Percentiles rank a stretch among this genome's conserved stretches.
Conservation (phyloP, 2,888 invertebrate species). For the Girardia tigrina region DNA sequence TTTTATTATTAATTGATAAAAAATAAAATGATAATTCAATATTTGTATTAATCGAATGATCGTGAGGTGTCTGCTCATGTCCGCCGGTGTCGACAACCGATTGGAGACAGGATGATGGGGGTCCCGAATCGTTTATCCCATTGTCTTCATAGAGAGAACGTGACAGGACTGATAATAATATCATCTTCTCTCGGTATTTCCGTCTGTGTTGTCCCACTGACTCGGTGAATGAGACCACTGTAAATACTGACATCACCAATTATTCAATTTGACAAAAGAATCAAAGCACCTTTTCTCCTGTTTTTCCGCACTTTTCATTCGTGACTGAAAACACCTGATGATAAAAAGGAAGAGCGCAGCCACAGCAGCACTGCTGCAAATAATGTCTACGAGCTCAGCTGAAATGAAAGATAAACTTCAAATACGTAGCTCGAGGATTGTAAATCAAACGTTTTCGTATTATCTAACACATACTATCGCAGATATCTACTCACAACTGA, state of each 20-base stretch:
- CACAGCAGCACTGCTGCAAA: not conserved
- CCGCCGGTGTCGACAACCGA: not conserved
- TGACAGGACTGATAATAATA: not conserved
- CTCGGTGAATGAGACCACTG: not conserved
- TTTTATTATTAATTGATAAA: not conserved
- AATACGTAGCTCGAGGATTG: too few species aligned
- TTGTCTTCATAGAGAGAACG: not conserved
- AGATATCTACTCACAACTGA: too few species aligned
- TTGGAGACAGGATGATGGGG: not conserved
- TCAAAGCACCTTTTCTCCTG: not conserved
- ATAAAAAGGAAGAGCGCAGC: not conserved
- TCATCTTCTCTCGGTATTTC: not conserved
- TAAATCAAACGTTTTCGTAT: too few species aligned
- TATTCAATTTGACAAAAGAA: not conserved
- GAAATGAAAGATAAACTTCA: too few species aligned
- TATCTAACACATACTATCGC: too few species aligned
- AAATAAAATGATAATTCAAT: not conserved
- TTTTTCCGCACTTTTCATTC: not conserved
- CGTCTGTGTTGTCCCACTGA: not conserved
- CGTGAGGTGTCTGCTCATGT: not conserved
- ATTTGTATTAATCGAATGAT: not conserved
- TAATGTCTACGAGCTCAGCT: not conserved
- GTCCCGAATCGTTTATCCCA: not conserved
- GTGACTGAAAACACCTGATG: not conserved
- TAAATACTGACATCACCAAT: not conserved